These are phyloP conservation scores for Sciurus carolinensis DNA, from an alignment of 2,797 vertebrate species.

Conservation along the genomic window DNA sequence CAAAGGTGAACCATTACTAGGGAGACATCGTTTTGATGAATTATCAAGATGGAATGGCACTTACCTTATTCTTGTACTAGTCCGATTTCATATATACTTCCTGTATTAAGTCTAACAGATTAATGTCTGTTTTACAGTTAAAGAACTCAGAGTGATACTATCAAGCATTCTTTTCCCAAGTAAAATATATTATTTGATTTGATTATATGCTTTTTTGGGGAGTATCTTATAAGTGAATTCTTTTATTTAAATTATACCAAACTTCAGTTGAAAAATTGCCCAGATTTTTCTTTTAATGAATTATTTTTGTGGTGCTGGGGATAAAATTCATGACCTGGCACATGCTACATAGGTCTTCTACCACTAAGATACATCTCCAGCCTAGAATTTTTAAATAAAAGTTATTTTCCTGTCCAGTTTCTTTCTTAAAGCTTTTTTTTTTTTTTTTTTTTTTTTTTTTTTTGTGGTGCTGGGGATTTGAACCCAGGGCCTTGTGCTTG, in stretches of 20 bases:
- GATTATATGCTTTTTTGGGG: background rate
- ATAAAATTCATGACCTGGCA: background rate
- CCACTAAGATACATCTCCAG: background rate
- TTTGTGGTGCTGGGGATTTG: too few species aligned
- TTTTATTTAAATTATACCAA: conserved; percentile 56
- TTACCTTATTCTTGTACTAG: background rate
- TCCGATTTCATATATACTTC: conserved; percentile 20
- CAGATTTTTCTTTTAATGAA: background rate
- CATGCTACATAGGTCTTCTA: background rate
- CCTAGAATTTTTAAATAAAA: background rate
- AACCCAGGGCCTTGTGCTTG: too few species aligned
- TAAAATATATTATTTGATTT: conserved; percentile 53
- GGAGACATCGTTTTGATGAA: background rate
- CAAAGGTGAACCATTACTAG: background rate
- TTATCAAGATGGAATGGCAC: background rate
- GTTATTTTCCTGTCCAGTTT: background rate
- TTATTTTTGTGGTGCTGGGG: background rate
- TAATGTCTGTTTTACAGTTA: conserved; percentile 25
- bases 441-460: too few species aligned
- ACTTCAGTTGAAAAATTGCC: conserved; percentile 47
- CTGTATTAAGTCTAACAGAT: conserved; percentile 1
- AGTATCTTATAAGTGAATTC: background rate
- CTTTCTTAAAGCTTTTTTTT: background rate
- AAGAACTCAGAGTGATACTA: background rate
- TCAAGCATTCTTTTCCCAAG: background rate